Conservation (phyloP, 2,113 vertebrate species). For the Aspidoscelis tigris region DNA sequence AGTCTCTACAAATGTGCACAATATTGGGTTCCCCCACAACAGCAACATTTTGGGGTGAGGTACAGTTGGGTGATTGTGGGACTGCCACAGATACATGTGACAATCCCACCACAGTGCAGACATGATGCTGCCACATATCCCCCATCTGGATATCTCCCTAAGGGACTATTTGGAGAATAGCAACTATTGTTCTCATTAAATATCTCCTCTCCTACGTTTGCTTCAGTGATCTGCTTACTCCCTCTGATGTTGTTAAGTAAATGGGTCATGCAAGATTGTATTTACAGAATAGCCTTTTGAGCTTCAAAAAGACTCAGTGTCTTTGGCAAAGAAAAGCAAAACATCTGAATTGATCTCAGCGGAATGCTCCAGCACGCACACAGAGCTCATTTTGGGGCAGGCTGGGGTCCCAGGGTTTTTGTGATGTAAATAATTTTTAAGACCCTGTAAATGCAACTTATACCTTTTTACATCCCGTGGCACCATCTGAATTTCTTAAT, state of each 20-base stretch:
- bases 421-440: constrained; percentile 22
- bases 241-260: constrained; percentile 10
- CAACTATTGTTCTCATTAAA: not conserved
- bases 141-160: not conserved
- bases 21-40: too few species aligned
- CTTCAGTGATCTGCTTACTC: constrained; percentile 11
- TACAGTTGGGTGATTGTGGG: too few species aligned
- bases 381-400: constrained; percentile 39
- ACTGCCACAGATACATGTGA: too few species aligned
- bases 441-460: constrained; percentile 12
- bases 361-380: constrained; percentile 29
- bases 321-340: constrained; percentile 36
- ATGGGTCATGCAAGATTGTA: constrained; percentile 30
- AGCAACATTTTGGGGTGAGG: too few species aligned
- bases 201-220: constrained; percentile 25
- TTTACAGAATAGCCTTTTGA: constrained; percentile 38
- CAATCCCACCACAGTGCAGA: too few species aligned
- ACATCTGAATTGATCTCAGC: constrained; percentile 30
- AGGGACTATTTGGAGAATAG: constrained; percentile 13
- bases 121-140: too few species aligned
- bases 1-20: too few species aligned
- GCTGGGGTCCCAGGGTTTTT: constrained; percentile 32
- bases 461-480: constrained; percentile 13
- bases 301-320: constrained; percentile 25
- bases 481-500: not conserved